Evolutionary conservation across 2,797 vertebrate species (phyloP).

Genomic region (Lepilemur septentrionalis): DNA sequence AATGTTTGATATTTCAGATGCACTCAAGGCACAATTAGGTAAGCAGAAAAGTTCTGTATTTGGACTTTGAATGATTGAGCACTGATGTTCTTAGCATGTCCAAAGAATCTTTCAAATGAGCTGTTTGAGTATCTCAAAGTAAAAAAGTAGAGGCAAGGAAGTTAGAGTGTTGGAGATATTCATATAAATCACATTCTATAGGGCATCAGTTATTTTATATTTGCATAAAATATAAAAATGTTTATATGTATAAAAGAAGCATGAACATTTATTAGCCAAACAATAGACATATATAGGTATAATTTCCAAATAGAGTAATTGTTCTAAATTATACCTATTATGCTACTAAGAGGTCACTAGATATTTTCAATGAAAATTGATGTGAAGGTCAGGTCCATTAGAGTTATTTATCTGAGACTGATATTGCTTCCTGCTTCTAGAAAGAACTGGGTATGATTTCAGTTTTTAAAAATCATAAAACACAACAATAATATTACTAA

Average conservation of each 20-base stretch:
- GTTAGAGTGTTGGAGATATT: background rate
- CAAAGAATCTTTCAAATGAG: background rate
- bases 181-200: background rate
- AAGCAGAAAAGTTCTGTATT: constrained; percentile 63
- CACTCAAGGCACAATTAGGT: constrained; percentile 83
- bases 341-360: background rate
- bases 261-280: background rate
- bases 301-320: background rate
- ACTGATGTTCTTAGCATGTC: background rate
- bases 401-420: background rate
- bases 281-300: background rate
- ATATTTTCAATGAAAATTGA: background rate
- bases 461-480: background rate
- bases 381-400: background rate
- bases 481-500: background rate
- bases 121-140: background rate
- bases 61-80: background rate
- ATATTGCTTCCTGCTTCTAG: background rate
- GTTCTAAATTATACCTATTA: background rate
- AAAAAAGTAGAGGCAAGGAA: background rate
- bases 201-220: background rate
- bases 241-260: background rate
- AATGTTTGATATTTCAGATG: constrained; percentile 82
- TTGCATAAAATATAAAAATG: background rate
- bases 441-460: background rate